Conservation (phyloP, 1,140 invertebrate species). For the Phortica variegata region DNA sequence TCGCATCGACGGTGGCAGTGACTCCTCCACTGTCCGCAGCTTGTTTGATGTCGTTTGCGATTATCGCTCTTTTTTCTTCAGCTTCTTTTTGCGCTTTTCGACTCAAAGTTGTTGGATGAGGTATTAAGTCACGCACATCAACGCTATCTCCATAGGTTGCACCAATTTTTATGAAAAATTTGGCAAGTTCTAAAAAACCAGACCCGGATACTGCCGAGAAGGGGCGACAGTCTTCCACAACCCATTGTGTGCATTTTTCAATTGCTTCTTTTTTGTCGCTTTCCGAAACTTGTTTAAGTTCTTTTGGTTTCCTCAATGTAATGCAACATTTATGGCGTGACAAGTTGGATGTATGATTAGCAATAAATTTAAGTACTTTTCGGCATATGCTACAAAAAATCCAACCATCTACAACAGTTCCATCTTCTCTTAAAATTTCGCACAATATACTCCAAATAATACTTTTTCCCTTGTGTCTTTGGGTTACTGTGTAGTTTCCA, state of each 20-base stretch:
- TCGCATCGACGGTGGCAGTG: slow-evolving; percentile 3
- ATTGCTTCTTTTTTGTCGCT: too few relatives aligned
- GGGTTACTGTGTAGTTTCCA: not conserved
- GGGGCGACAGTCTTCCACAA: slow-evolving; percentile 3
- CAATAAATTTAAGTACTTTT: slow-evolving; percentile 2
- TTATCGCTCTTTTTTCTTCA: slow-evolving; percentile 4
- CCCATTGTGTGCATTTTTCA: too few relatives aligned
- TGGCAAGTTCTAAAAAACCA: slow-evolving; percentile 2
- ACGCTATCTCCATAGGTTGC: slow-evolving; percentile 8
- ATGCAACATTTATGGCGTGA: slow-evolving; percentile 3
- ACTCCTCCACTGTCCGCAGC: slow-evolving; percentile 1
- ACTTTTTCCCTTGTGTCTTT: slow-evolving; percentile 2
- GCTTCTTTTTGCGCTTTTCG: not conserved
- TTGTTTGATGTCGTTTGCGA: not conserved
- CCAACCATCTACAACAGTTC: not conserved
- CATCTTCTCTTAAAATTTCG: slow-evolving; percentile 2
- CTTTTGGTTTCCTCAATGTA: too few relatives aligned
- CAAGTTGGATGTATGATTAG: slow-evolving; percentile 2
- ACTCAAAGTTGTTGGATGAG: not conserved
- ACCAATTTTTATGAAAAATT: slow-evolving; percentile 7
- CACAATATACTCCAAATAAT: slow-evolving; percentile 3
- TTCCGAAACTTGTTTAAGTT: too few relatives aligned
- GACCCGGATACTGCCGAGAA: slow-evolving; percentile 2
- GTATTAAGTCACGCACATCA: slow-evolving; percentile 4
- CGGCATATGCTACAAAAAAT: slow-evolving; percentile 2